These are phyloP conservation scores for Crocidura indochinensis DNA, from an alignment of 2,797 vertebrate species.

Conservation along the genomic window DNA sequence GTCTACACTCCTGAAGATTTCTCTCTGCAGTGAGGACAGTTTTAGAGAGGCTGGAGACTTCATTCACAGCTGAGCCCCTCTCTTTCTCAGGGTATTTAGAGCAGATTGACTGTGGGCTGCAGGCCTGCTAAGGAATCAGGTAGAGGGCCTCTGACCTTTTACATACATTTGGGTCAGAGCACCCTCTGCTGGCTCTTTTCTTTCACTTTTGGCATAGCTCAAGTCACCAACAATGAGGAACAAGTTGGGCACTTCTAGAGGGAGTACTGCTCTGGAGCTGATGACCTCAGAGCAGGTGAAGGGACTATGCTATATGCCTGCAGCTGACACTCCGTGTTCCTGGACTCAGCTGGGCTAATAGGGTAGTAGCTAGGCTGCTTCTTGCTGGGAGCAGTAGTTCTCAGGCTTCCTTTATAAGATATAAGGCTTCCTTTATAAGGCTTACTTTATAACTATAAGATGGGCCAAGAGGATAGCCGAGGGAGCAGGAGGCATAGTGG, in stretches of 20 bases:
- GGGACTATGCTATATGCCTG: too few relatives aligned
- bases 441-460: slow-evolving; percentile 21
- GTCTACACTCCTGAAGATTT: neutral
- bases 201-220: neutral
- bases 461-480: neutral
- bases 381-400: neutral
- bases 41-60: neutral
- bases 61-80: neutral
- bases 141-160: neutral
- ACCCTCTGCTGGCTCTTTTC: slow-evolving; percentile 61
- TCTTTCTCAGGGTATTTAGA: neutral
- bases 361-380: neutral
- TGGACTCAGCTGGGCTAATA: neutral
- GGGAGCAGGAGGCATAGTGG: neutral
- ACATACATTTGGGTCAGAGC: slow-evolving; percentile 26
- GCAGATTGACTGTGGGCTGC: neutral
- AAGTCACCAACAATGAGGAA: neutral
- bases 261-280: neutral
- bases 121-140: neutral
- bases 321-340: neutral
- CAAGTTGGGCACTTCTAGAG: neutral
- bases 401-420: neutral
- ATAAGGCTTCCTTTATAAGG: too few relatives aligned
- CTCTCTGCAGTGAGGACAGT: slow-evolving; percentile 4
- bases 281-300: neutral